Base-by-base conservation (phyloP, 2,888 invertebrate genomes). In the Eucera pruinosa region DNA sequence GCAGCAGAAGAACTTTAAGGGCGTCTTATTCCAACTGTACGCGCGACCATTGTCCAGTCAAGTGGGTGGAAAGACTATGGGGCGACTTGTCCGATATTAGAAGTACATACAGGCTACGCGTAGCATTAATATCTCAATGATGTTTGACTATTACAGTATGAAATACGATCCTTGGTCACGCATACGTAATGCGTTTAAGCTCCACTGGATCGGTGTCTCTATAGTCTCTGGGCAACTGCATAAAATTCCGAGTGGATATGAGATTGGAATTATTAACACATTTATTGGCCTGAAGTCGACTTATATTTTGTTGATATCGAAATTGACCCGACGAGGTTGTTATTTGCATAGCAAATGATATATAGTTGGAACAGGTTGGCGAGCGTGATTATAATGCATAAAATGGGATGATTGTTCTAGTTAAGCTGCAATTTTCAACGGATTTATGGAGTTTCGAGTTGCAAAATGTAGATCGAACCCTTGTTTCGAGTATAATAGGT, bases 81-180 rank as follows among this genome's bases (percentile, higher is more conserved):
- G 2, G 45, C 11, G 36, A 36, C 33, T 36, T 15, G 54, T 33
- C n/a, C 33, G 47, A 68, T 58, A 39, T 57, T 45, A 52, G n/a
- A 55, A 11, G 66, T 43, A 39, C 41, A 9, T 25, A 27, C 23
- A 39, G 27, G 36, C 23, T 27, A 23, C 33, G 39, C 15, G 9
- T 47, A 25, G n/a, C 36, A 62, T 57, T 71, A 71, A 74, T 74
- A 58, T 74, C 72, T 71, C 72, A 52, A 71, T 71, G 74, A 57
- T 39, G 62, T 50, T 64, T 55, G 54, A 57, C 70, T 50, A 48
- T 70, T 55, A 57, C 55, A 7, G 33, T 39, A 61, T 73, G 61
- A 70, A 52, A 54, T 54, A 77, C 43, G 48, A 25, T 57, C 61
- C 23, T 25, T n/a, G 68, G 43, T 70, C 69, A 64, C 48, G 80